These are phyloP conservation scores for Cabera pusaria DNA, from an alignment of 2,888 invertebrate genomes.

Conservation along the genomic window DNA sequence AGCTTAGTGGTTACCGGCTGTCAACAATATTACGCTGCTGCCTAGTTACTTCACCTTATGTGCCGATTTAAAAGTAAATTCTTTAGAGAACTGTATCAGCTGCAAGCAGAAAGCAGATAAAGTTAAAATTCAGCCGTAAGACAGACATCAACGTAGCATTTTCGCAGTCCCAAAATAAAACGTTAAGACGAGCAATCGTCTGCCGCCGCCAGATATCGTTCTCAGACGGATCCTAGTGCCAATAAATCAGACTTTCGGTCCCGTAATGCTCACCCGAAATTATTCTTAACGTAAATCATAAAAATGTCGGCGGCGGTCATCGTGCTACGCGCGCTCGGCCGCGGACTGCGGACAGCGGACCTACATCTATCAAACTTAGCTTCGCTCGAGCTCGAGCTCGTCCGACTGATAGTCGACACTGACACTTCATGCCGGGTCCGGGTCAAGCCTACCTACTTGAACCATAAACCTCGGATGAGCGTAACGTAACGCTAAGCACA, in stretches of 20 bases:
- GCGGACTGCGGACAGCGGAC: conserved; percentile 32
- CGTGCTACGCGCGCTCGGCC: conserved; percentile 23
- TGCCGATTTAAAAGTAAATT: too few species aligned
- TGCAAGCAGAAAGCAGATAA: too few species aligned
- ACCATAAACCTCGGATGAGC: too few species aligned
- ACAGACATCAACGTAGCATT: not conserved
- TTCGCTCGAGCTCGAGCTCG: conserved; percentile 14
- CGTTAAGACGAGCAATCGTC: conserved; percentile 6
- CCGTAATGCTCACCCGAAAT: conserved; percentile 32
- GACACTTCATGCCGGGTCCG: too few species aligned
- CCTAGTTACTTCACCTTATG: too few species aligned
- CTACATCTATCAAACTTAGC: conserved; percentile 45
- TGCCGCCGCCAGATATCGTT: conserved; percentile 20
- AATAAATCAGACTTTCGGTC: conserved; percentile 37
- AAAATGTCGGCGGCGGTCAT: conserved; percentile 35
- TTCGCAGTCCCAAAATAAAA: conserved; percentile 1
- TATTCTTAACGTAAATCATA: conserved; percentile 41
- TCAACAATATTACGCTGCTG: too few species aligned
- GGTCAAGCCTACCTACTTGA: too few species aligned
- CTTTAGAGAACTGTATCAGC: too few species aligned
- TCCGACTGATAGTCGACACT: too few species aligned
- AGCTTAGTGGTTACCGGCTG: too few species aligned
- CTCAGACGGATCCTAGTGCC: conserved; percentile 23
- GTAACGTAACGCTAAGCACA: too few species aligned
- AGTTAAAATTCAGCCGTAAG: too few species aligned